Conservation (phyloP, 2,113 vertebrate species). For the Lamprotornis superbus region DNA sequence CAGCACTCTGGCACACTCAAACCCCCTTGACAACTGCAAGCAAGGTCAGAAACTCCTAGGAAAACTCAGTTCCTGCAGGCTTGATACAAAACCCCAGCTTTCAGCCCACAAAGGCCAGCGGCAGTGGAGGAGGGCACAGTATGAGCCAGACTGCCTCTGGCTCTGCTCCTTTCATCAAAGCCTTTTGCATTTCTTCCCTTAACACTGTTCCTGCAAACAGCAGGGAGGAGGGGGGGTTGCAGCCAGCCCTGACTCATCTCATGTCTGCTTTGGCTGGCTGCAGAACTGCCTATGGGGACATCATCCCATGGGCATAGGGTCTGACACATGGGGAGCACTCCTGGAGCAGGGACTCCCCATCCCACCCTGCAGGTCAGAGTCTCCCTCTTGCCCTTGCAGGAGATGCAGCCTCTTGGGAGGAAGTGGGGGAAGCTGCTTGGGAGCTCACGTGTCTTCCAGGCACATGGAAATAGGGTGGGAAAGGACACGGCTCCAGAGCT, state of each 20-base stretch:
- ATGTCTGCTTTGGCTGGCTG: background rate
- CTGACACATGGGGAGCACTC: rapidly evolving
- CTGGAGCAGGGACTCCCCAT: background rate
- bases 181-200: background rate
- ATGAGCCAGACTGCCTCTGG: background rate
- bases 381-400: background rate
- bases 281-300: background rate
- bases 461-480: background rate
- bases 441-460: background rate
- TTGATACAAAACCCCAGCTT: background rate
- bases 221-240: background rate
- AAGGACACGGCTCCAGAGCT: background rate
- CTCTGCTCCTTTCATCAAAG: background rate
- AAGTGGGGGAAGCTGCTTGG: background rate
- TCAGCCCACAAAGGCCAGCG: background rate
- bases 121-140: background rate
- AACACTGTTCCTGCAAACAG: background rate
- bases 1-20: background rate
- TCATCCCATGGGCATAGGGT: too few species aligned
- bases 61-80: background rate
- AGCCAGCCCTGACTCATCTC: conserved; percentile 27
- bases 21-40: background rate
- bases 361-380: rapidly evolving
- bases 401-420: background rate
- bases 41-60: background rate